These are phyloP conservation scores for Paguma larvata DNA, from an alignment of 2,797 vertebrate genomes.

Conservation along the genomic window DNA sequence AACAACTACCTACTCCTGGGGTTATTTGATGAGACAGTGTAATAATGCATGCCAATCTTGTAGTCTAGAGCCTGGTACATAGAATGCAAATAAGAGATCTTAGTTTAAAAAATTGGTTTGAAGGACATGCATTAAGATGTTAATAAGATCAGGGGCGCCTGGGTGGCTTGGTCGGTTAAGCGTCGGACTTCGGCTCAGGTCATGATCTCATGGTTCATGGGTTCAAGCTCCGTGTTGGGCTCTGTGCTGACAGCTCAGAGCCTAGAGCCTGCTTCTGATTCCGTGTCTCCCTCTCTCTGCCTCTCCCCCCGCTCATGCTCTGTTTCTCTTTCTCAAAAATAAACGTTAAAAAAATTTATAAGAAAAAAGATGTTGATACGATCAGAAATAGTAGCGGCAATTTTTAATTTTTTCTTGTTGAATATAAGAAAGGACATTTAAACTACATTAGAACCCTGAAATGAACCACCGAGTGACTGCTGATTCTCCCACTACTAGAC, in stretches of 20 bases:
- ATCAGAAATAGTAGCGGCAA: not conserved
- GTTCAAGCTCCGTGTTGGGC: too few relatives aligned
- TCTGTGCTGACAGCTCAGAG: too few relatives aligned
- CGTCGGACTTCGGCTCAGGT: too few relatives aligned
- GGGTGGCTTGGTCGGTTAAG: too few relatives aligned
- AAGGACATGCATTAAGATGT: constrained; percentile 7
- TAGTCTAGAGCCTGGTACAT: not conserved
- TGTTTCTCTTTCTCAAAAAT: too few relatives aligned
- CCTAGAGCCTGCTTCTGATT: too few relatives aligned
- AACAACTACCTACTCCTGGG: not conserved
- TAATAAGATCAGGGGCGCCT: too few relatives aligned
- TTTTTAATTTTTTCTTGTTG: not conserved
- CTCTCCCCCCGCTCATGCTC: too few relatives aligned
- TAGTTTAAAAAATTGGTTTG: not conserved
- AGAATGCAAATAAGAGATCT: not conserved
- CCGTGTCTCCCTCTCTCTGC: too few relatives aligned
- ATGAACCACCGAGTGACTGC: not conserved
- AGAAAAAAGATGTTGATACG: not conserved
- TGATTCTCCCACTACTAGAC: not conserved
- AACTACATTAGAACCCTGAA: not conserved
- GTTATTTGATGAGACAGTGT: not conserved
- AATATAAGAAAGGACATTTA: not conserved
- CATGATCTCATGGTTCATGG: too few relatives aligned
- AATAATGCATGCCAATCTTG: not conserved
- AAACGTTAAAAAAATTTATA: too few relatives aligned